These are phyloP conservation scores for Hirudinaria manillensis DNA, from an alignment of 2,888 invertebrate species.

Conservation along the genomic window DNA sequence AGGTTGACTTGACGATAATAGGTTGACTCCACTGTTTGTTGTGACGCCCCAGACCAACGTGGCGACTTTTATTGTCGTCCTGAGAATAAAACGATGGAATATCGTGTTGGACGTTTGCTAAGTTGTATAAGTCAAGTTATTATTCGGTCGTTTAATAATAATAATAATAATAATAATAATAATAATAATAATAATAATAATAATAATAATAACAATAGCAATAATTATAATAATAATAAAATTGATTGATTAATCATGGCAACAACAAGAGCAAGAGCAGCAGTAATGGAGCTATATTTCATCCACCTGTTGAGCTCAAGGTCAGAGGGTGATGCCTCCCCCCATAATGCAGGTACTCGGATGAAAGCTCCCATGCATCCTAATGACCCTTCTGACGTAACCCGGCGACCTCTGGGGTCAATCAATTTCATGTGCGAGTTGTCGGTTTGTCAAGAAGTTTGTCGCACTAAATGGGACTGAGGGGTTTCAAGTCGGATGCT, in stretches of 20 bases:
- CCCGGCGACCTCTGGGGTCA: conserved; percentile 7
- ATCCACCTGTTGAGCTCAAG: conserved; percentile 13
- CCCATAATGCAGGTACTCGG: too few species aligned
- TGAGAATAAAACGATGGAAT: not conserved
- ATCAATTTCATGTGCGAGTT: conserved; percentile 16
- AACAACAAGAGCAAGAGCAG: too few species aligned
- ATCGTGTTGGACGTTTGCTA: not conserved
- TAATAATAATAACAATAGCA: too few species aligned
- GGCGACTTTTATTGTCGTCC: not conserved
- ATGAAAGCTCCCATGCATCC: conserved; percentile 1
- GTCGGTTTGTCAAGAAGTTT: conserved; percentile 10
- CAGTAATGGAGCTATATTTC: conserved; percentile 6
- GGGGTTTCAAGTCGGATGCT: not conserved
- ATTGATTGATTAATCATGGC: too few species aligned
- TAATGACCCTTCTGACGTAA: conserved; percentile 10
- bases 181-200: too few species aligned
- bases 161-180: not conserved
- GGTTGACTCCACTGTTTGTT: conserved; percentile 1
- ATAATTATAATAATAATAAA: too few species aligned
- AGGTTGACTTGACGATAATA: not conserved
- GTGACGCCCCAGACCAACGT: too few species aligned
- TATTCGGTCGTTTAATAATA: not conserved
- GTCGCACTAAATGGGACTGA: not conserved
- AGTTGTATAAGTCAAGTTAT: not conserved
- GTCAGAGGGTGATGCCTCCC: not conserved